phyloP scores from a whole-genome alignment of 1,140 invertebrate species.

The Drosophila tristis region DNA sequence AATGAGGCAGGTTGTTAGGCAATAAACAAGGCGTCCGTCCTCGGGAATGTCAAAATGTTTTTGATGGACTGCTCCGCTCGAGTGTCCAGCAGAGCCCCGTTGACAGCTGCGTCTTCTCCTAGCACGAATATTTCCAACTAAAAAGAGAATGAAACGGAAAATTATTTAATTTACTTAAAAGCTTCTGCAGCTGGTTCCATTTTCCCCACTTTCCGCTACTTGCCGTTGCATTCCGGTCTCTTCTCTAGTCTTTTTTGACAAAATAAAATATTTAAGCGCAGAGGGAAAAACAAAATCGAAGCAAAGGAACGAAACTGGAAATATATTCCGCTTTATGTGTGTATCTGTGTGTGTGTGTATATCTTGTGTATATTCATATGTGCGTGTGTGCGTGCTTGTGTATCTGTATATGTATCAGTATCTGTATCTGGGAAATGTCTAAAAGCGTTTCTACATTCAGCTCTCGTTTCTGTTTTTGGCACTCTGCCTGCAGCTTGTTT shows the following conservation, averaged over 20 bases:
- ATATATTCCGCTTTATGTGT: conserved; percentile 46
- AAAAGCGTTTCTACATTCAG: conserved; percentile 68
- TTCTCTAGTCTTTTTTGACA: conserved; percentile 44
- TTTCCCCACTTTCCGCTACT: not conserved
- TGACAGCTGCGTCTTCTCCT: conserved; percentile 6
- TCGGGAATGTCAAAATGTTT: conserved; percentile 18
- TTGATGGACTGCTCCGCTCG: conserved; percentile 37
- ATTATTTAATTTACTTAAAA: conserved; percentile 78
- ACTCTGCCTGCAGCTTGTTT: conserved; percentile 48
- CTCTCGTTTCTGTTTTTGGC: conserved; percentile 65
- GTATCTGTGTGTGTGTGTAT: conserved; percentile 5
- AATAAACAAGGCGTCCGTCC: conserved; percentile 36
- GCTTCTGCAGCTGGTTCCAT: conserved; percentile 59
- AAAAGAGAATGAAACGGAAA: conserved; percentile 35
- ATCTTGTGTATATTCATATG: conserved; percentile 6
- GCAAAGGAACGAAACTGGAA: conserved; percentile 65
- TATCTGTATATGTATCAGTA: no score
- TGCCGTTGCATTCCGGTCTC: conserved; percentile 45
- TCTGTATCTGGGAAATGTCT: conserved; percentile 64
- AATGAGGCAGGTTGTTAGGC: conserved; percentile 30
- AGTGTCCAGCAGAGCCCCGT: not conserved
- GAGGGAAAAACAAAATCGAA: conserved; percentile 19
- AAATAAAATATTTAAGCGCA: conserved; percentile 67
- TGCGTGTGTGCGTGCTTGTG: conserved; percentile 15
- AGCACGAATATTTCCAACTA: conserved; percentile 27